Percentiles rank a stretch among this genome's conserved stretches.
Conservation (phyloP, 2,113 vertebrate genomes). For the Parus major region DNA sequence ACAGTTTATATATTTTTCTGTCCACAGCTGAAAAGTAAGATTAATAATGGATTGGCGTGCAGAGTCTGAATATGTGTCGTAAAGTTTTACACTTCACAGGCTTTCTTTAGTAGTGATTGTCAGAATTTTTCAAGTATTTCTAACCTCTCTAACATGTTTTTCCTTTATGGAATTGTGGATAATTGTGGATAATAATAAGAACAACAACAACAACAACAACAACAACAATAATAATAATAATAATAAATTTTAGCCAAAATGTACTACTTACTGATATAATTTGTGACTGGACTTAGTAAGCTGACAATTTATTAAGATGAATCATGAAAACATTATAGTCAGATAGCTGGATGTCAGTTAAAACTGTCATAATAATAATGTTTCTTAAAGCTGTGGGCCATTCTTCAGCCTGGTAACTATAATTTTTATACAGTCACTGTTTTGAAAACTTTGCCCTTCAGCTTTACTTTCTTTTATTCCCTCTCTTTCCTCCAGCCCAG, state of each 20-base stretch:
- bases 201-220: too few species aligned
- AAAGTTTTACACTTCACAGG: background rate
- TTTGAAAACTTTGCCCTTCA: background rate
- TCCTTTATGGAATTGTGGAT: background rate
- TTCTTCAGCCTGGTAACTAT: background rate
- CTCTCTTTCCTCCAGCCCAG: background rate
- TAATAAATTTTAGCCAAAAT: background rate
- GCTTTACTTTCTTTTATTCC: background rate
- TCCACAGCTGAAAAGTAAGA: background rate
- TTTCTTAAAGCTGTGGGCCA: background rate
- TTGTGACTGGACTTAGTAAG: background rate
- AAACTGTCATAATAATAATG: background rate
- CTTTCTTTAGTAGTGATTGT: background rate
- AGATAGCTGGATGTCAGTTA: background rate
- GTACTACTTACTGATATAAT: background rate
- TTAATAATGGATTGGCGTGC: background rate
- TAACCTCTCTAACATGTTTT: background rate
- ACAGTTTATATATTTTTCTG: conserved; percentile 32
- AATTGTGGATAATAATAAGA: too few species aligned
- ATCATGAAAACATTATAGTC: background rate
- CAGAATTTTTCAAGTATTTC: background rate
- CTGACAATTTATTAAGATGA: background rate
- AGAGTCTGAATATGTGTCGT: background rate
- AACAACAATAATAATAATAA: too few species aligned
- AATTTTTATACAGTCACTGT: background rate